Percentiles rank a stretch among this genome's conserved stretches.
phyloP scores from a whole-genome alignment of 2,888 invertebrate genomes.

The Drosophila lutescens region DNA sequence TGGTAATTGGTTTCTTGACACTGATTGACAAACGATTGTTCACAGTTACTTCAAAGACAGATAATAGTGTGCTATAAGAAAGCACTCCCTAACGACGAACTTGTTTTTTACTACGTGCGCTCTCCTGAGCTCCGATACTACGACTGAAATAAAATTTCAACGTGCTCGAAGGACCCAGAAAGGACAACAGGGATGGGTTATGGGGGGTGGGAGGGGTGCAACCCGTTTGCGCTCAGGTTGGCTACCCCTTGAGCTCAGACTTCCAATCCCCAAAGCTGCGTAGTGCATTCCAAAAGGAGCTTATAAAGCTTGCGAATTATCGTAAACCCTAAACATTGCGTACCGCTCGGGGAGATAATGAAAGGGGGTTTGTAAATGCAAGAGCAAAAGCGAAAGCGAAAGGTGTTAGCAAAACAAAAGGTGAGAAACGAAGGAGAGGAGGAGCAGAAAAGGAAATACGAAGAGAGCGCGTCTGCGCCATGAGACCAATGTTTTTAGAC shows the following conservation, averaged over 20 bases:
- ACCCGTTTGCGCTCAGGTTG: conserved; percentile 21
- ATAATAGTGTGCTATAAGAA: background rate
- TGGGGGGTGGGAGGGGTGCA: background rate
- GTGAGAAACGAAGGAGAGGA: background rate
- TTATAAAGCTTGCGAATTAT: conserved; percentile 32
- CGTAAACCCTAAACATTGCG: conserved; percentile 27
- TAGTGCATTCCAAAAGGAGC: conserved; percentile 29
- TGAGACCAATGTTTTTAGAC: background rate
- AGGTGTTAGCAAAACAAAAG: conserved; percentile 49
- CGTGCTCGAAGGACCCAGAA: conserved; percentile 27
- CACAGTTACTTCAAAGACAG: background rate
- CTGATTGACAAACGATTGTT: background rate
- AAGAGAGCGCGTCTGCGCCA: conserved; percentile 25
- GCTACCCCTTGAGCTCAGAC: conserved; percentile 1
- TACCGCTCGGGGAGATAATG: background rate
- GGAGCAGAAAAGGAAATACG: conserved; percentile 15
- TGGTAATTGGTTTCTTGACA: too few relatives aligned
- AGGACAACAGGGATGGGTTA: conserved; percentile 18
- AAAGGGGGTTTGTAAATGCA: conserved; percentile 8
- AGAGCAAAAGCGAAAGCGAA: conserved; percentile 39
- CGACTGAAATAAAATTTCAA: conserved; percentile 39
- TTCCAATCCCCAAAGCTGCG: conserved; percentile 28
- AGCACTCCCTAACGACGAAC: conserved; percentile 5
- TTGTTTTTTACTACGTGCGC: conserved; percentile 20
- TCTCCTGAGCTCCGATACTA: conserved; percentile 45